Conservation (phyloP, 1,140 invertebrate species). For the Medauroidea extradentata region DNA sequence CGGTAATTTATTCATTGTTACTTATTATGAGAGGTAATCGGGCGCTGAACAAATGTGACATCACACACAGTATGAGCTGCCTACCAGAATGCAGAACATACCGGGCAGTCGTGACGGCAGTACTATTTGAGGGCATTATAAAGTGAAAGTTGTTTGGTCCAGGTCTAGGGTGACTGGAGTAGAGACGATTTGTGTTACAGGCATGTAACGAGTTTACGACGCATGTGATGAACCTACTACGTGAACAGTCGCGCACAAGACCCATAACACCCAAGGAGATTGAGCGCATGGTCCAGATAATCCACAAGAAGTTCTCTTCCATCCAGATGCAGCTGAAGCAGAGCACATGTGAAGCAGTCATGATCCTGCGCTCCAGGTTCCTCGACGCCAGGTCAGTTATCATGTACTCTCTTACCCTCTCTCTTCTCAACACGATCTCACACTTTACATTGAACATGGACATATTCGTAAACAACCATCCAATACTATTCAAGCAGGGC, state of each 20-base stretch:
- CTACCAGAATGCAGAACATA: no score
- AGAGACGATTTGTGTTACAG: constrained; percentile 57
- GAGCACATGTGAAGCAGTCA: constrained; percentile 99
- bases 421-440: no score
- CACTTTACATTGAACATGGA: background rate
- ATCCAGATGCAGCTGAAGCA: constrained; percentile 99
- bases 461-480: background rate
- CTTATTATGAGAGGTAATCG: no score
- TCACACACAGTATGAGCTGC: no score
- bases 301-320: constrained; percentile 99
- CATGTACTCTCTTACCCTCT: no score
- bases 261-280: constrained; percentile 97
- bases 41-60: no score
- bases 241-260: constrained; percentile 95
- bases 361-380: constrained; percentile 94
- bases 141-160: no score
- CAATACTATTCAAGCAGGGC: no score
- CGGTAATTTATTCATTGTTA: no score
- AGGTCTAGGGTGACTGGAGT: no score
- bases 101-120: no score
- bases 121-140: no score
- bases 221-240: constrained; percentile 96
- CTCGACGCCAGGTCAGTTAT: constrained; percentile 84
- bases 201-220: constrained; percentile 99
- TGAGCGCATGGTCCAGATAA: constrained; percentile 99